These are phyloP conservation scores for Eurytoma californica DNA, from an alignment of 2,888 invertebrate species.

Conservation along the genomic window DNA sequence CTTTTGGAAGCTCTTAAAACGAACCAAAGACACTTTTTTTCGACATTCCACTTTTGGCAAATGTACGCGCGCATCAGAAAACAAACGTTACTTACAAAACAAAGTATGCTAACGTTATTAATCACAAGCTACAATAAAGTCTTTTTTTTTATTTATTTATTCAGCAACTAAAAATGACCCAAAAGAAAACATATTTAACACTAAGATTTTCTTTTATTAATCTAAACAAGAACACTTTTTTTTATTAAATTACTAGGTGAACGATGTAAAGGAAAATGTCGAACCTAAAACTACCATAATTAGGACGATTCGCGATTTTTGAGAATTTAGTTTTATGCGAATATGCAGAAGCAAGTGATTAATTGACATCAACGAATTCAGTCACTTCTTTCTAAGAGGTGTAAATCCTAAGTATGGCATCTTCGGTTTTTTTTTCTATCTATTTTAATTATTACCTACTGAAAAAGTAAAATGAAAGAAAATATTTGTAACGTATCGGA, in stretches of 20 bases:
- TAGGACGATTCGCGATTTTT: slow-evolving; percentile 39
- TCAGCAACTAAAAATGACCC: slow-evolving; percentile 7
- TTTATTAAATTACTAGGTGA: slow-evolving; percentile 4
- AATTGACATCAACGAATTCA: slow-evolving; percentile 47
- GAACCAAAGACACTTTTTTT: slow-evolving; percentile 7
- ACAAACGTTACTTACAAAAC: slow-evolving; percentile 3
- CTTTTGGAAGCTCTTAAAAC: slow-evolving; percentile 41
- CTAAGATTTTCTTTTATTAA: slow-evolving; percentile 18
- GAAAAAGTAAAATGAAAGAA: slow-evolving; percentile 13
- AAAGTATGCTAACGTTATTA: slow-evolving; percentile 6
- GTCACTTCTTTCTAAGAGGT: slow-evolving; percentile 36
- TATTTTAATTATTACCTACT: slow-evolving; percentile 14
- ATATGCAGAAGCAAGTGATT: slow-evolving; percentile 29
- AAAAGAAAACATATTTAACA: slow-evolving; percentile 12
- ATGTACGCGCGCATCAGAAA: not conserved
- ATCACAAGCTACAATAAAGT: slow-evolving; percentile 29
- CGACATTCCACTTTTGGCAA: slow-evolving; percentile 36
- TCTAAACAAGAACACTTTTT: slow-evolving; percentile 24
- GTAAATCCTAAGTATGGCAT: slow-evolving; percentile 65
- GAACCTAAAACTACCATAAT: slow-evolving; percentile 37
- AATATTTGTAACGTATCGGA: not conserved
- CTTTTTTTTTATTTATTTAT: slow-evolving; percentile 7
- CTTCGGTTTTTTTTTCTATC: slow-evolving; percentile 59
- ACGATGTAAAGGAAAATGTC: slow-evolving; percentile 12
- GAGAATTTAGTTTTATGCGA: slow-evolving; percentile 11